Evolutionary conservation across 2,888 invertebrate species (phyloP), one percentile per base, ranked within the genome.

Genomic region (Alsophila aescularia): DNA sequence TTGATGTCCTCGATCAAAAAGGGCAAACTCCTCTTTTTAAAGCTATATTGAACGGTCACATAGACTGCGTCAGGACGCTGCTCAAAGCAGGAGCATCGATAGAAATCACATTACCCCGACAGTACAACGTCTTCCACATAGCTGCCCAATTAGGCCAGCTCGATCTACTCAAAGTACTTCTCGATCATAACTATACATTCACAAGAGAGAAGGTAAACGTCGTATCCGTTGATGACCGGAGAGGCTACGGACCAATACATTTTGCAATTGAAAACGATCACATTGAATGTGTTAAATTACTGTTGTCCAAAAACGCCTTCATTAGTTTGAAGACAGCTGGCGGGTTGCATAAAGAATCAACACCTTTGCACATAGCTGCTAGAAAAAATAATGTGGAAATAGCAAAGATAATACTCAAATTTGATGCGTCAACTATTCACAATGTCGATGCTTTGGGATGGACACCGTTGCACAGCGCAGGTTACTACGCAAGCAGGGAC

Each of bases 111-210:
- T 58, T 82, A 16, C 60, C 74, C 2, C 73, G 73, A n/a, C 67
- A 77, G 41, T 69, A 75, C 12, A 93, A 92, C 6, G 83, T 93
- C 40, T 76, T 93, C 87, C 70, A 60, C 18, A 67, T 88, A 49
- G 92, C 93, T 3, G 85, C 91, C 45, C 83, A 79, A 62, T 72
- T 77, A 35, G 90, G 92, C 6, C 77, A 87, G 39, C 67, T 77
- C 2, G 83, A 83, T 18, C 87, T 92, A 62, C 82, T 93, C 13
- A 81, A 84, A 57, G 74, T 78, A 12, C 75, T 93, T 5, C 68
- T 93, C 5, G 70, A 68, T 70, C 51, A 79, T 75, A 60, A 85
- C 77, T 55, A 79, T 78, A 39, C 67, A 13, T 47, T 79, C 14
- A 62, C 71, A n/a, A 58, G 50, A 24, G 37, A 18, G 15, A 61